phyloP scores from a whole-genome alignment of 2,888 invertebrate species.

The Anorthoa munda region DNA sequence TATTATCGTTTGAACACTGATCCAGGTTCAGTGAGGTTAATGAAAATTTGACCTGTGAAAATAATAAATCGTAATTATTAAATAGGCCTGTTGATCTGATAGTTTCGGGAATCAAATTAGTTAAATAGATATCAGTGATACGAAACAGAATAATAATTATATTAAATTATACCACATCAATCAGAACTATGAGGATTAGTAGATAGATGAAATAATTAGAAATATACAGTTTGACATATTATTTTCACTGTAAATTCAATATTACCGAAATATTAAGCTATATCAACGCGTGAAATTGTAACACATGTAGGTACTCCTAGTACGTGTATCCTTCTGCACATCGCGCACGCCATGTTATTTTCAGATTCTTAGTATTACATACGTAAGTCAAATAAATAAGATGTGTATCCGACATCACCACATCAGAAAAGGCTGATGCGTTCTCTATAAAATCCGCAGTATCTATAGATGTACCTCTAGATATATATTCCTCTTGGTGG shows the following conservation, averaged over 20 bases:
- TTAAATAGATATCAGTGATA: neutral
- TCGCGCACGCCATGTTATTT: neutral
- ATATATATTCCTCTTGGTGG: conserved; percentile 64
- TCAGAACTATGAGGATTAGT: neutral
- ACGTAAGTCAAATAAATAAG: conserved; percentile 26
- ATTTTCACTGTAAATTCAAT: neutral
- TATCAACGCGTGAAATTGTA: neutral
- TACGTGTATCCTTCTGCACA: neutral
- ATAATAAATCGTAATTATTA: neutral
- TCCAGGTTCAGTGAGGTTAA: neutral
- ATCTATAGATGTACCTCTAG: conserved; percentile 23
- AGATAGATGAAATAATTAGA: neutral
- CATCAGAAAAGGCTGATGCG: conserved; percentile 14
- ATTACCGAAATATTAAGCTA: no score
- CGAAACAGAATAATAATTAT: neutral
- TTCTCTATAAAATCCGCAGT: conserved; percentile 47
- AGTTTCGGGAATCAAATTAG: neutral
- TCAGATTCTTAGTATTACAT: neutral
- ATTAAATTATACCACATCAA: neutral
- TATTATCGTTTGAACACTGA: conserved; percentile 23
- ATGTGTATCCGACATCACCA: neutral
- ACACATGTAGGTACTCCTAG: neutral
- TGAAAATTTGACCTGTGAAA: conserved; percentile 2
- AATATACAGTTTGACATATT: neutral
- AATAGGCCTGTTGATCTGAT: neutral